Percentiles rank a stretch among this genome's conserved stretches.
phyloP scores from a whole-genome alignment of 2,113 vertebrate species.

The Dasyprocta punctata region DNA sequence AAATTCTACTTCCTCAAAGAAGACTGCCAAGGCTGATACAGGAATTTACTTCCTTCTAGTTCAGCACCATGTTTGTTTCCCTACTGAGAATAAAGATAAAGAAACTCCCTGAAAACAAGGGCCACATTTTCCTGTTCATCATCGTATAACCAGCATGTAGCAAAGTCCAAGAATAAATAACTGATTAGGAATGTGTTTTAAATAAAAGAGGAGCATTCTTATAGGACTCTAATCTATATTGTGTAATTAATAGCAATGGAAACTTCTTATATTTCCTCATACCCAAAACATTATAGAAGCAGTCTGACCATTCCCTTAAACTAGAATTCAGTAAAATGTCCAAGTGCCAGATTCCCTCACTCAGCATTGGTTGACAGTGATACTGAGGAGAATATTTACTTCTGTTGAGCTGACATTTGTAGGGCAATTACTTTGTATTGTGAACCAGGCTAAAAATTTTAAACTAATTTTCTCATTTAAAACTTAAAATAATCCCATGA shows the following conservation, averaged over 20 bases:
- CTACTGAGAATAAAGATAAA: not conserved
- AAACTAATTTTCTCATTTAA: not conserved
- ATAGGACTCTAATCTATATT: not conserved
- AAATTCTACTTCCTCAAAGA: not conserved
- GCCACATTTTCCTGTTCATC: not conserved
- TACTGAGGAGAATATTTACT: not conserved
- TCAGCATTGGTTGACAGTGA: not conserved
- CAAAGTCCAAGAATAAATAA: not conserved
- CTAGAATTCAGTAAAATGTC: not conserved
- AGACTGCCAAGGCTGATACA: not conserved
- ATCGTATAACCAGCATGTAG: not conserved
- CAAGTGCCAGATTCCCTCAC: not conserved
- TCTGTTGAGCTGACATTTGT: not conserved
- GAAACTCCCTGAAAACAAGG: not conserved
- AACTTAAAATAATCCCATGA: not conserved
- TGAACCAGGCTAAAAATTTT: not conserved
- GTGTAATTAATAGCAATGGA: not conserved
- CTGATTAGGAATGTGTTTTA: not conserved
- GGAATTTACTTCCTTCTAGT: not conserved
- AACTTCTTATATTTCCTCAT: not conserved
- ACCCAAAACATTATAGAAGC: not conserved
- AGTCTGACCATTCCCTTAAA: not conserved
- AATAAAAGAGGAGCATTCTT: not conserved
- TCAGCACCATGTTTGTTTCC: not conserved
- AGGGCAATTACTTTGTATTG: not conserved